Base-by-base conservation (phyloP, 2,797 vertebrate genomes). In the Myoxocephalus aenaeus region DNA sequence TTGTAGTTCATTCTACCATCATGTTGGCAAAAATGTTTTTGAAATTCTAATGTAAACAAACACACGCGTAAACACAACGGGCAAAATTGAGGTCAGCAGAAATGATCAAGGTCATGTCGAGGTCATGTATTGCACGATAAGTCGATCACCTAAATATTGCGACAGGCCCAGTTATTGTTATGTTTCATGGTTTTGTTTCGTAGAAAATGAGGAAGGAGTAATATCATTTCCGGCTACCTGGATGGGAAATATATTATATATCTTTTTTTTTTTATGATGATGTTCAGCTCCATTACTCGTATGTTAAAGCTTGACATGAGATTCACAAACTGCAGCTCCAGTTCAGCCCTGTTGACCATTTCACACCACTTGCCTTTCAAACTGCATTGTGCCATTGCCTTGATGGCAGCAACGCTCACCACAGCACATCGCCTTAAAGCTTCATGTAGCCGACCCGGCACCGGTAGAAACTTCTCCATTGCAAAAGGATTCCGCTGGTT, bases 301-400 rank as follows among this genome's bases (percentile, higher is more conserved):
- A 6, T 46, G 8, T 36, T 42, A 29, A 5, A 1, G 5, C 25
- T 15, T 38, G 10, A 17, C 44, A 48, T 2, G 8, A 54, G 57
- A 67, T 63, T 29, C 68, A 27, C 40, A 58, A 22, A 42, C 57
- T 22, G 38, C 8, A 7, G 38, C 62, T 65, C 2, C 18, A 20
- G 61, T 27, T 40, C 36, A 51, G 58, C 63, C 46, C 29, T 36
- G 7, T 61, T 20, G 76, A 46, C 50, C 83, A 73, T 82, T 88
- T 85, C 83, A 79, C 89, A 87, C 81, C 84, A 74, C 84, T 81
- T 91, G 91, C 91, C 90, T 91, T 92, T 84, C 78, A 72, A 65
- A 79, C 82, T 84, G 81, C 86, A 73, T 84, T 58, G 82, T 92
- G 87, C 86, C 89, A 86, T 88, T 84, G 82, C 80, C 75, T 82